phyloP scores from a whole-genome alignment of 2,113 vertebrate genomes.

The Etheostoma spectabile region DNA sequence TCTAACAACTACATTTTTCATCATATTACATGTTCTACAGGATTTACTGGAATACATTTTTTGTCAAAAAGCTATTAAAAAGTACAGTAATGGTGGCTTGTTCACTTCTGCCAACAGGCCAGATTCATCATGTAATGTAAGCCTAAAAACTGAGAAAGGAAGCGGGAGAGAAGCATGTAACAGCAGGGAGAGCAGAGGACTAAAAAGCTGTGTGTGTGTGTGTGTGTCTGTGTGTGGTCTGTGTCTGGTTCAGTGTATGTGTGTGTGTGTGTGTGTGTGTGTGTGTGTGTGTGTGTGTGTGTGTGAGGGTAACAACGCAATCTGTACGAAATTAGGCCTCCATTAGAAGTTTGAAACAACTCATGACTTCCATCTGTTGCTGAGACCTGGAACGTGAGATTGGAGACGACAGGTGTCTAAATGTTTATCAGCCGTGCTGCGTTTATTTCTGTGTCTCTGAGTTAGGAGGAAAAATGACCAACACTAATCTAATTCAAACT shows the following conservation, averaged over 20 bases:
- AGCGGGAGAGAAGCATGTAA: constrained; percentile 38
- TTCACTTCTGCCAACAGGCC: not conserved
- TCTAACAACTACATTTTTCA: too few relatives aligned
- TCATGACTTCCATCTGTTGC: constrained; percentile 81
- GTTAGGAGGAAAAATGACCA: constrained; percentile 77
- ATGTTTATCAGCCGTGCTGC: constrained; percentile 83
- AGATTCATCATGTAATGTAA: not conserved
- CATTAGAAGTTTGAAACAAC: constrained; percentile 77
- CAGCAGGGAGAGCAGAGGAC: constrained; percentile 33
- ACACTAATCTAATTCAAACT: constrained; percentile 82
- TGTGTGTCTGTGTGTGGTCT: too few relatives aligned
- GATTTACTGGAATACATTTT: not conserved
- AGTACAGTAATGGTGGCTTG: not conserved
- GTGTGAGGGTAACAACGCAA: constrained; percentile 57
- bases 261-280: constrained; percentile 5
- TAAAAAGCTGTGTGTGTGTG: constrained; percentile 39
- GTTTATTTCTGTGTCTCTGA: constrained; percentile 80
- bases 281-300: constrained; percentile 19
- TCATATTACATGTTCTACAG: too few relatives aligned
- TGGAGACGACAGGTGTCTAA: constrained; percentile 85
- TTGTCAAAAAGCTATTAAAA: not conserved
- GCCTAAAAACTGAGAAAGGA: not conserved
- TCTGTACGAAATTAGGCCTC: constrained; percentile 78
- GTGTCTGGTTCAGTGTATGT: too few relatives aligned
- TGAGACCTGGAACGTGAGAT: constrained; percentile 71